These are phyloP conservation scores for Atethmia centrago DNA, from an alignment of 2,888 invertebrate species.

Conservation along the genomic window DNA sequence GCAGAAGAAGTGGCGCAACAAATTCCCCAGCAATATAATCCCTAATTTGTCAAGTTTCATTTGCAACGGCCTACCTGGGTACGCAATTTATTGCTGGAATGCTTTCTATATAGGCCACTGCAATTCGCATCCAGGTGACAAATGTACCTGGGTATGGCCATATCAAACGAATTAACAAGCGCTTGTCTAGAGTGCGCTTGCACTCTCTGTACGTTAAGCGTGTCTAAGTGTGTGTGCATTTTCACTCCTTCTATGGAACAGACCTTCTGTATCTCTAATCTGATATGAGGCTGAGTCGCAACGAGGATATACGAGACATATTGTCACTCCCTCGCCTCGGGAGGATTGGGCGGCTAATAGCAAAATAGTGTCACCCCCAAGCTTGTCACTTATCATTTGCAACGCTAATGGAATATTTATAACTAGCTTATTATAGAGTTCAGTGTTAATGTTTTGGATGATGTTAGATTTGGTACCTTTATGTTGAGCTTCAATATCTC, in stretches of 20 bases:
- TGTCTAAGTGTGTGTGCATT: background rate
- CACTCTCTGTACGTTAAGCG: too few species aligned
- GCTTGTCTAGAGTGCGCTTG: background rate
- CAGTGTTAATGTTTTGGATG: slow-evolving; percentile 18
- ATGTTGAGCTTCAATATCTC: slow-evolving; percentile 8
- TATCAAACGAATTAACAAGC: too few species aligned
- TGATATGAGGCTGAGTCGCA: slow-evolving; percentile 32
- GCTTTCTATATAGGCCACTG: too few species aligned
- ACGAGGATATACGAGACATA: slow-evolving; percentile 65
- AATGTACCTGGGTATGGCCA: too few species aligned
- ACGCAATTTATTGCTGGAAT: too few species aligned
- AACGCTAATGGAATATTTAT: slow-evolving; percentile 69
- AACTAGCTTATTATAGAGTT: slow-evolving; percentile 60
- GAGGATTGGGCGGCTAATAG: slow-evolving; percentile 71
- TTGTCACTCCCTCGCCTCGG: slow-evolving; percentile 68
- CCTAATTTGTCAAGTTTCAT: too few species aligned
- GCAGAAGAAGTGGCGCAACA: too few species aligned
- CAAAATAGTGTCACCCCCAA: slow-evolving; percentile 72
- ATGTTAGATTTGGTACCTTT: background rate
- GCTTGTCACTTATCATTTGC: slow-evolving; percentile 75
- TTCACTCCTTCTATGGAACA: background rate
- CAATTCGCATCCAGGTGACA: too few species aligned
- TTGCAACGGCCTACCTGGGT: too few species aligned
- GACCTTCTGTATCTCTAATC: slow-evolving; percentile 21
- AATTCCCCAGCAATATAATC: too few species aligned